phyloP scores from a whole-genome alignment of 2,113 vertebrate genomes.

The Ailurus styani region DNA sequence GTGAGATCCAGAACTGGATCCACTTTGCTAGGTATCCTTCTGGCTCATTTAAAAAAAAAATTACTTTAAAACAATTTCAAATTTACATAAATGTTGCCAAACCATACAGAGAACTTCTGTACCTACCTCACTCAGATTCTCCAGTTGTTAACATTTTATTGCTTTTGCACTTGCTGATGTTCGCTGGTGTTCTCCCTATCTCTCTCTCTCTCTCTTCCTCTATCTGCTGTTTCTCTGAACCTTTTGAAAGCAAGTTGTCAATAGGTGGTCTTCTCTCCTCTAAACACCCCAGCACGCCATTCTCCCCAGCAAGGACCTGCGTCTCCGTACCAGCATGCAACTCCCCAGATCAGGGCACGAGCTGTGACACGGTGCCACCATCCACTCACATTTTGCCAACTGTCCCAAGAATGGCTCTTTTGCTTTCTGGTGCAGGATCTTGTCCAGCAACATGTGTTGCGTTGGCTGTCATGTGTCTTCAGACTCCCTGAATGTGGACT shows the following conservation, averaged over 20 bases:
- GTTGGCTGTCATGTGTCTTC: background rate
- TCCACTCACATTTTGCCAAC: background rate
- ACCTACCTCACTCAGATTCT: background rate
- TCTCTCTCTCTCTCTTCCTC: background rate
- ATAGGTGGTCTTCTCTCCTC: background rate
- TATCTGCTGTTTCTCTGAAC: background rate
- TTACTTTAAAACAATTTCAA: conserved; percentile 31
- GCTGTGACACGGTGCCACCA: background rate
- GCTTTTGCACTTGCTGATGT: background rate
- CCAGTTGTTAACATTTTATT: background rate
- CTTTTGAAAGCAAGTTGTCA: background rate
- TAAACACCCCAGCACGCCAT: background rate
- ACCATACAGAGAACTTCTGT: background rate
- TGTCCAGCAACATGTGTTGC: background rate
- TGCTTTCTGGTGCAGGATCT: background rate
- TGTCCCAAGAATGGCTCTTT: background rate
- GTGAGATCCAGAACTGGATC: conserved; percentile 2
- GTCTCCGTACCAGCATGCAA: background rate
- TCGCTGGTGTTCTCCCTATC: background rate
- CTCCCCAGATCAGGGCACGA: background rate
- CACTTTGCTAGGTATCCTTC: background rate
- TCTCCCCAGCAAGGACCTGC: background rate
- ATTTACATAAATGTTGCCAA: background rate
- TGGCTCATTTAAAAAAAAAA: background rate
- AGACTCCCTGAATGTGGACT: background rate